Base-by-base conservation (phyloP, 2,888 invertebrate genomes). In the Drosophila vallismaia region DNA sequence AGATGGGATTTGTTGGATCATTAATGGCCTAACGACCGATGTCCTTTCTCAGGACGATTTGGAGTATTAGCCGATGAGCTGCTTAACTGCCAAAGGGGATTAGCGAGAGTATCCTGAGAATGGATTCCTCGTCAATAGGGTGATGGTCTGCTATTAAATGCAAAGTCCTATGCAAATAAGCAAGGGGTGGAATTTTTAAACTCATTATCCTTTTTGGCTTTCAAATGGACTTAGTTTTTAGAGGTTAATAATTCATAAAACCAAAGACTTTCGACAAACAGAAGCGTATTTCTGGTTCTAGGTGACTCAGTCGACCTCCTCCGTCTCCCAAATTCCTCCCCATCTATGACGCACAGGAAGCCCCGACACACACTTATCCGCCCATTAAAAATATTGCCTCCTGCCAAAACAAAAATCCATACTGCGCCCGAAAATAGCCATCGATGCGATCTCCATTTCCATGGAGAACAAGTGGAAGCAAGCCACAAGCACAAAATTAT, bases 31-130 rank as follows among this genome's bases (percentile, higher is more conserved):
- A 55, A 44, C 69, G 71, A 44, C 58, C 51, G 52, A 42, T 46
- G 63, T 36, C 66, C 64, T 33, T 45, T 40, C 74, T 36, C 54
- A 80, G 71, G 80, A 88, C 88, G 85, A 79, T 77, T 77, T 77
- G 53, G 52, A 33, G 81, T 75, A 88, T 88, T 72, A 86, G 81
- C 63, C 70, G 50, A 29, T 80, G 67, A 82, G 85, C 80, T 46
- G 88, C 88, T 82, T 88, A 82, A 49, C 57, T 62, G 48, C 62
- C 62, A 66, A 69, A 56, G 66, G 33, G 68, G 69, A 71, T 82
- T 71, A 67, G 56, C 33, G 57, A 28, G 24, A 33, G 64, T 69
- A 77, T 54, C 69, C 26, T 8, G 40, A 26, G 33, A 60, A 56
- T 48, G 40, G 29, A 26, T 12, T 38, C 40, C n/a, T n/a, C 55